A percentile compares a stretch with the other conserved stretches of the same genome.
Conservation (phyloP, 2,888 invertebrate species). For the Drosophila histrio region DNA sequence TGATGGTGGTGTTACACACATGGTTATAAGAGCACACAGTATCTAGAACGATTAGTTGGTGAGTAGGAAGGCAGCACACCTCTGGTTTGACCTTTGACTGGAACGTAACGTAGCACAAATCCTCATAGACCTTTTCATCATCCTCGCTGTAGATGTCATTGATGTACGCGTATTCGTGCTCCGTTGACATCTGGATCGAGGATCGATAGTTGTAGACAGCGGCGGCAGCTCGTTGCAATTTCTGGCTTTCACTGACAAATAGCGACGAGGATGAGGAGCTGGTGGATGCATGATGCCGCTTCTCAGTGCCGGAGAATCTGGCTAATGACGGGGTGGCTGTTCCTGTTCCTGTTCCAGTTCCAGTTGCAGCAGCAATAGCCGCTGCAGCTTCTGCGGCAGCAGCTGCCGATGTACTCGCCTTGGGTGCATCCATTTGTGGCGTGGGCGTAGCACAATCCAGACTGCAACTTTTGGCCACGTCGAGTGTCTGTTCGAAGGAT, state of each 20-base stretch:
- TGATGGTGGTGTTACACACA: conserved; percentile 3
- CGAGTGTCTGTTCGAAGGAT: conserved; percentile 58
- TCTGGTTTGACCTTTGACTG: conserved; percentile 87
- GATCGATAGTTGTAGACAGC: conserved; percentile 81
- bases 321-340: too few relatives aligned
- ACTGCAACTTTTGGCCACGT: conserved; percentile 9
- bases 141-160: conserved; percentile 84
- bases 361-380: not conserved
- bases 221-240: conserved; percentile 81
- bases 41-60: conserved; percentile 21
- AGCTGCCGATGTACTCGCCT: conserved; percentile 43
- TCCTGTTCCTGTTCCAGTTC: too few relatives aligned
- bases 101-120: conserved; percentile 94
- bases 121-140: conserved; percentile 94
- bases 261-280: conserved; percentile 44
- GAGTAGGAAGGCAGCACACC: conserved; percentile 84
- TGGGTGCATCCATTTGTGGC: conserved; percentile 41
- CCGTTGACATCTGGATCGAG: conserved; percentile 68
- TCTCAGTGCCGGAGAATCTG: not conserved
- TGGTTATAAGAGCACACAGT: conserved; percentile 17
- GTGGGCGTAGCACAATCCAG: conserved; percentile 62
- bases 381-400: conserved; percentile 8
- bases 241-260: conserved; percentile 68
- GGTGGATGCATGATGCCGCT: conserved; percentile 22
- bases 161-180: conserved; percentile 81